A percentile compares a stretch with the other conserved stretches of the same genome.
Conservation (phyloP, 1,140 invertebrate genomes). For the Macrostomum lignano region DNA sequence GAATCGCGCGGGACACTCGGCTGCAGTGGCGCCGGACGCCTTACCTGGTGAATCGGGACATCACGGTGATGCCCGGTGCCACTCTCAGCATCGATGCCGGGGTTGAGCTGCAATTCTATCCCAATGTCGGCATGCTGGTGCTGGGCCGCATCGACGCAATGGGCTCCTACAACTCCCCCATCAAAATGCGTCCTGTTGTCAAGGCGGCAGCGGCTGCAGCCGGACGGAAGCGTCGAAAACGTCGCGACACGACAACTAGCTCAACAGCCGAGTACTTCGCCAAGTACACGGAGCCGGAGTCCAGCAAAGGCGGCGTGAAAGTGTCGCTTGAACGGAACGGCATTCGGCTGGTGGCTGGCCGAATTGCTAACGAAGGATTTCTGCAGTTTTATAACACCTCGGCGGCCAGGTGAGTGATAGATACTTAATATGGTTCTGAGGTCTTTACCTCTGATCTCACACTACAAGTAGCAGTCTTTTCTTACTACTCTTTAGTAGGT, state of each 20-base stretch:
- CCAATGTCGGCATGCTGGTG: slow-evolving; percentile 81
- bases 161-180: slow-evolving; percentile 46
- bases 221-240: too few relatives aligned
- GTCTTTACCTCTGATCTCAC: too few relatives aligned
- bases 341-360: slow-evolving; percentile 10
- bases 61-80: slow-evolving; percentile 71
- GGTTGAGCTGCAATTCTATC: slow-evolving; percentile 66
- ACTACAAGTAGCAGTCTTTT: too few relatives aligned
- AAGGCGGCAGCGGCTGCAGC: too few relatives aligned
- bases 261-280: too few relatives aligned
- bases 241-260: too few relatives aligned
- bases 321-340: too few relatives aligned
- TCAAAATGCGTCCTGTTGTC: slow-evolving; percentile 47
- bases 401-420: too few relatives aligned
- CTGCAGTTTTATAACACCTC: slow-evolving; percentile 77
- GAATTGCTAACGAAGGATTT: slow-evolving; percentile 36
- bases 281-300: too few relatives aligned
- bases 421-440: too few relatives aligned
- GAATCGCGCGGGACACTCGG: slow-evolving; percentile 42
- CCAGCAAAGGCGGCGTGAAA: too few relatives aligned
- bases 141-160: slow-evolving; percentile 58
- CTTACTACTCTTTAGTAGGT: too few relatives aligned
- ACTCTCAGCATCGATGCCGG: slow-evolving; percentile 60
- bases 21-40: slow-evolving; percentile 39
- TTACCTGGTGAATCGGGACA: slow-evolving; percentile 56